Evolutionary conservation across 2,113 vertebrate genomes (phyloP), one percentile per base, ranked within the genome.

Genomic region (Psophia crepitans): DNA sequence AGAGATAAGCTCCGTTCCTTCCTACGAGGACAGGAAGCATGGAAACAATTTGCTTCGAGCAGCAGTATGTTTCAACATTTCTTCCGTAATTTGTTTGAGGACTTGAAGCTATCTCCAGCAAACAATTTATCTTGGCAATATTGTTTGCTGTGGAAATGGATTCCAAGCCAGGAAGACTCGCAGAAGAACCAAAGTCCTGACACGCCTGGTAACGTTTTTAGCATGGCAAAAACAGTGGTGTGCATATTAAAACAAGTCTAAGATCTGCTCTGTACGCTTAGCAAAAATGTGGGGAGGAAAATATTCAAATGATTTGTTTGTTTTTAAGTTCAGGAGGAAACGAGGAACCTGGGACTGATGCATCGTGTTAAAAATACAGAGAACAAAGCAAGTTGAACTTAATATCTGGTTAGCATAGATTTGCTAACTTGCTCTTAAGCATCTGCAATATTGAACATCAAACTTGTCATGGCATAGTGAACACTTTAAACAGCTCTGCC

Each of bases 31-130:
- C 81, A 73, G 84, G 41, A 94, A 78, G 13, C 57, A 26, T 16
- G n/a, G 82, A 73, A 95, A 95, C 85, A 83, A 76, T 97, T 85
- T 85, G 49, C 89, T 93, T 87, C 5, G 5, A 79, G 89, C 78
- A 75, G 37, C 49, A 24, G 69, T 76, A 37, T 49, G 66, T 86
- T 97, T 80, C 87, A 80, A 57, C 70, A 28, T 83, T 70, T 83
- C 92, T 96, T 96, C 94, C 93, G 91, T 94, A 93, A 96, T 95
- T 93, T 94, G 93, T 96, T 96, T 93, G 93, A 95, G 82, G 92
- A 73, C 53, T 32, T 15, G 32, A 35, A 95, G 63, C 85, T 93
- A 85, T 96, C 93, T 89, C 90, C 85, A 84, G 74, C 68, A 93
- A 97, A 94, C 92, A 79, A 74, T 97, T 96, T 96, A 35, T 74